phyloP scores from a whole-genome alignment of 2,888 invertebrate species.

The Drosophila atroscutellata region DNA sequence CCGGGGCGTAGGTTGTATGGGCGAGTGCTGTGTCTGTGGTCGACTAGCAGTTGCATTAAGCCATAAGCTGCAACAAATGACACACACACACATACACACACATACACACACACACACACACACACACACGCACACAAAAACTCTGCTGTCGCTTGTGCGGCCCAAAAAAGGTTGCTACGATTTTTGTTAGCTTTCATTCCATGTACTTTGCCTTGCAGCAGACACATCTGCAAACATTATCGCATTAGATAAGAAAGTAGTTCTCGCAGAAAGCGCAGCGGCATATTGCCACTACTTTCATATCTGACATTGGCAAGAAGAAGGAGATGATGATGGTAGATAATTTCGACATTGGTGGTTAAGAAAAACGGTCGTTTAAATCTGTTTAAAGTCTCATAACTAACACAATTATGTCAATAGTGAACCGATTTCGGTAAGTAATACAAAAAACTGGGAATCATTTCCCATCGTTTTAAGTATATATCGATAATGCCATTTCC shows the following conservation, averaged over 20 bases:
- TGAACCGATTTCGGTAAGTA: background rate
- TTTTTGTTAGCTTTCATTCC: conserved; percentile 11
- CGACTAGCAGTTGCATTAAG: conserved; percentile 58
- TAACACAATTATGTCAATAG: background rate
- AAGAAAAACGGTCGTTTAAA: background rate
- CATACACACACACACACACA: background rate
- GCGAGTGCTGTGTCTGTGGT: conserved; percentile 7
- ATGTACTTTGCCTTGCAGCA: background rate
- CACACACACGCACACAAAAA: no score
- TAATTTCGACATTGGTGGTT: background rate
- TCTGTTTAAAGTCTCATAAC: background rate
- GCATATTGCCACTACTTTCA: background rate
- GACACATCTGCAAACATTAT: background rate
- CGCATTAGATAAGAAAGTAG: background rate
- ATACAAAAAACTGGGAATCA: background rate
- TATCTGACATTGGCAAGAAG: background rate
- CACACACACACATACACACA: conserved; percentile 10
- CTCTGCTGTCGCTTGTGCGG: conserved; percentile 18
- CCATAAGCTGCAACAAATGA: conserved; percentile 72
- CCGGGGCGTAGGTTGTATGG: background rate
- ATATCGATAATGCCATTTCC: background rate
- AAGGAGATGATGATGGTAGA: background rate
- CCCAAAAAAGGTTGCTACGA: conserved; percentile 57
- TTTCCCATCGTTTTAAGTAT: background rate
- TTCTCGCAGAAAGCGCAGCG: background rate